Evolutionary conservation across 2,888 invertebrate genomes (phyloP), one percentile per base, ranked within the genome.

Genomic region (Himalopsyche japonica): DNA sequence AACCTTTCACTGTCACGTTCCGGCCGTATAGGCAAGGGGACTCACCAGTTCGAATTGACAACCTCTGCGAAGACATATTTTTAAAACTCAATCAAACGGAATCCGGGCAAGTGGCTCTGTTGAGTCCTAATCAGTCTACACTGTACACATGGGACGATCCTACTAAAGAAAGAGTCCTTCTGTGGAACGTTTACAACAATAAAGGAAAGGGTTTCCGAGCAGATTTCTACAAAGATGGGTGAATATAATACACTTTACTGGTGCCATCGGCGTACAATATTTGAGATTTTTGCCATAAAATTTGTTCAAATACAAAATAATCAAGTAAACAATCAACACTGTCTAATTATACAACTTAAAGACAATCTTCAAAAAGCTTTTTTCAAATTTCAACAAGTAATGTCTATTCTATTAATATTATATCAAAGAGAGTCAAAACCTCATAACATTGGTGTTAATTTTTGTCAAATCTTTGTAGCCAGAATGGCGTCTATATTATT

Each of bases 91-190:
- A 96, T 87, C 97, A 97, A 90, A 91, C 90, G 87, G 89, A 89
- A 84, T 88, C 89, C 89, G 91, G 92, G 30, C 93, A 94, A 90
- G 96, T 96, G 77, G 96, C 96, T 0, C 90, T 97, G 34, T 90
- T 97, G 79, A 96, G 95, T 88, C 96, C 97, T 0, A 94, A 94
- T 87, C 94, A 96, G 89, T 94, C 95, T 12, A 91, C 96, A 88
- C 89, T 97, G 48, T 97, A 96, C 89, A 97, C 97, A 0, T 97
- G 97, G 97, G 97, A 97, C 88, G 96, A 97, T 89, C 97, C 97
- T 0, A 94, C 94, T 0, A 94, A 95, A 82, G 94, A 95, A 18
- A 92, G 96, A 85, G 93, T 93, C 80, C 91, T 97, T 2, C 92
- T 95, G 87, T 97, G 97, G 97, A 97, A 96, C 89, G 94, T 96